Evolutionary conservation across 2,113 vertebrate species (phyloP), one percentile per base, ranked within the genome.

Genomic region (Amphilophus citrinellus): DNA sequence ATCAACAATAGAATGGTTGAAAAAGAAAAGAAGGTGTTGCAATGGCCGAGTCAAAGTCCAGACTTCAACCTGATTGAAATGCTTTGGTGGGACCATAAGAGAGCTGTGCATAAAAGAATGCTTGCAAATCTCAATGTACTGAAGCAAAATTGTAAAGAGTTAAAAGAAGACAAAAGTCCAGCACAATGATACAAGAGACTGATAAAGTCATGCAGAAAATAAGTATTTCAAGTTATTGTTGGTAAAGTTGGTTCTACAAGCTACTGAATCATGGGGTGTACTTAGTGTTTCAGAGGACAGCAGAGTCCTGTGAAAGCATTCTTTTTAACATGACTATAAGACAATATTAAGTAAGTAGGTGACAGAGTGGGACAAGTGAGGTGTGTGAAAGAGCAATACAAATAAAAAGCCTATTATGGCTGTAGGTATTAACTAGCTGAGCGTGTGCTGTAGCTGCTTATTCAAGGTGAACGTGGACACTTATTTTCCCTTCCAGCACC

Each of bases 101-200:
- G 44, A 14, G 44, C 11, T 44, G 42, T 13, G 42, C 44, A 47
- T 47, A 47, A 47, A 14, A 1, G 3, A 47, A 14, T 47, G 13
- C 44, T 13, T 13, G 4, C 44, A 47, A 47, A 47, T 13, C 13
- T 47, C 44, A 47, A 14, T 47, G 22, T 27, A 27, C 5, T 0
- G 1, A 66, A 66, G 14, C 0, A 27, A 68, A 22, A 2, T 0
- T 17, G 14, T 68, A 68, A 44, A 24, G 22, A 6, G 17, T 47
- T 22, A 66, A 66, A 66, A 66, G 2, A 42, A 17, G 14, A 17
- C 39, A 24, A 6, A 47, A 47, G 1, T 10, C 39, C 24, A 10
- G 24, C 39, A 10, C n/a, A 47, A 17, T 10, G 39, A 17, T 27
- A 13, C 27, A 2, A 66, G 39, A 44, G 13, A 14, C n/a, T 66